Base-by-base conservation (phyloP, 1,140 invertebrate species). In the Lordiphosa clarofinis region DNA sequence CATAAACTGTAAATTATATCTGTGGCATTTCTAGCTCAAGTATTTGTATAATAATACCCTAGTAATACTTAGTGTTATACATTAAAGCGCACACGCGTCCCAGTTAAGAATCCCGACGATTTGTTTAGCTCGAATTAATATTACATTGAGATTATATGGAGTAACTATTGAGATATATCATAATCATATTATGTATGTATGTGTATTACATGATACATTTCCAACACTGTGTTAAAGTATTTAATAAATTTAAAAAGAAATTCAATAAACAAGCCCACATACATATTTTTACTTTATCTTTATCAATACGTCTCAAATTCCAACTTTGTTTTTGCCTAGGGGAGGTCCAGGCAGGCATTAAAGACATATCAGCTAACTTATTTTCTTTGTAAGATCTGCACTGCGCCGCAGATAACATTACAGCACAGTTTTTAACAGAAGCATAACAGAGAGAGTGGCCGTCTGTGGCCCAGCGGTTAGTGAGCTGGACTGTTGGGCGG, bases 211-310 rank as follows among this genome's bases (percentile, higher is more conserved):
- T 78, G 73, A 75, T 73, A 78, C 69, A 84, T 78, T 84, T 84
- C 73, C 78, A 84, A 84, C 78, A 84, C 78, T 84, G 78, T 84
- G 78, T 84, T 84, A 84, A 86, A 84, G 73, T 84, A 84, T 84
- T 84, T 84, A 78, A 84, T 84, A 84, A 84, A 78, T 73, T 70
- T 57, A 75, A 64, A 66, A 66, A 48, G 50, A 84, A 71, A 74
- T 38, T 72, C 56, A 72, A 68, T 59, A 71, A 76, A 59, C 42
- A n/a, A 37, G 59, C 37, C 19, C n/a, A 37, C 24, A 36, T n/a
- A 10, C 15, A 12, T 19, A 33, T 33, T 31, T 31, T 31, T 8
- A 31, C 21, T 24, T 24, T 0, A 24, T 5, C 19, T 19, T 19
- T 19, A 19, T 19, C 3, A 19, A 0, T 2, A 19, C 3, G 19